Evolutionary conservation across 2,113 vertebrate genomes (phyloP), one percentile per base, ranked within the genome.

Genomic region (Colossoma macropomum): DNA sequence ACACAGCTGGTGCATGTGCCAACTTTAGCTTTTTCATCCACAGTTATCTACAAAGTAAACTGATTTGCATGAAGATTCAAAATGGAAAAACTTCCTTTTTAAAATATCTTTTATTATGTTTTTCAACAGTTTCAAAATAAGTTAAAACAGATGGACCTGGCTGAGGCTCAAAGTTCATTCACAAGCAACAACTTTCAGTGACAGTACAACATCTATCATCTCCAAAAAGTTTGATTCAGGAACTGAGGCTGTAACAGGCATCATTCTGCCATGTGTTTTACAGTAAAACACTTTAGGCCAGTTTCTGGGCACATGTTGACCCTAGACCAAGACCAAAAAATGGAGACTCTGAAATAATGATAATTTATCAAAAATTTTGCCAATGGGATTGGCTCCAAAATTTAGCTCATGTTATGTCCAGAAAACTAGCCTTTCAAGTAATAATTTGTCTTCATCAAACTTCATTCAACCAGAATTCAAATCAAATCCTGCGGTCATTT

Each of bases 91-190:
- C 9, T 34, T 34, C 65, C 70, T 85, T 81, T 87, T 48, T 79
- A 85, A 87, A 84, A 79, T 34, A 84, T 75, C 79, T 93, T 93
- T 85, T 84, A 84, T 54, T 48, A 86, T 28, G 69, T 81, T 88
- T 88, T 87, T 82, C 65, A 79, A 79, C 69, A 79, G 71, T 52
- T 82, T 77, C 38, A 90, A 90, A 94, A 95, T 95, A 95, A 95
- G 73, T 95, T 95, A 95, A 94, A 91, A 82, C 60, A 73, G 87
- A 89, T 83, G 84, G 81, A 80, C 81, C 80, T 88, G 85, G 72
- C 66, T 79, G 63, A 86, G 80, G 89, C 87, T 87, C 81, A 90
- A 90, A 88, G 87, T 87, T 87, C 79, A 91, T 85, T 90, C 65
- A 80, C 32, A 85, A 77, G 32, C 48, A 85, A 90, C 82, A 90